Evolutionary conservation across 2,797 vertebrate genomes (phyloP).

Genomic region (Amazona ochrocephala): DNA sequence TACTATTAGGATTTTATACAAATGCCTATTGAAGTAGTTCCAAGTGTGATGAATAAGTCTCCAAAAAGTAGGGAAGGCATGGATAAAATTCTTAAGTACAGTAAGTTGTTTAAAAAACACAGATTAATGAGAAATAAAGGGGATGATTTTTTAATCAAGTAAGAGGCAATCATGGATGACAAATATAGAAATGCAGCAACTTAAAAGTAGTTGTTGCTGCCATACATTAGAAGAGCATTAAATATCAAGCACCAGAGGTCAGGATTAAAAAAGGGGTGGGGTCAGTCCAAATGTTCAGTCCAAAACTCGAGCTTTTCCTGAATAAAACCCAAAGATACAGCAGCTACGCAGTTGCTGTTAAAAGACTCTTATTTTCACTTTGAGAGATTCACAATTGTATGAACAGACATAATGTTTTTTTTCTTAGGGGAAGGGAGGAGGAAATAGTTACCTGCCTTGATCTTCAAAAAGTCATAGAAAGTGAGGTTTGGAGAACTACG

Average conservation of each 20-base stretch:
- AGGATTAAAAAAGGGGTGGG: conserved; percentile 50
- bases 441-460: conserved; percentile 31
- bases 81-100: background rate
- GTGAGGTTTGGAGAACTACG: background rate
- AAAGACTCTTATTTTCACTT: conserved; percentile 4
- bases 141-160: background rate
- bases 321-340: background rate
- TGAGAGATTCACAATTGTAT: background rate
- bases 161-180: background rate
- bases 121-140: conserved; percentile 7
- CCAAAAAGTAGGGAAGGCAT: background rate
- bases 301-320: background rate
- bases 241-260: background rate
- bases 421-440: background rate
- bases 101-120: background rate
- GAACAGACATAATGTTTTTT: background rate
- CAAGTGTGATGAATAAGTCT: conserved; percentile 13
- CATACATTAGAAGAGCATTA: background rate
- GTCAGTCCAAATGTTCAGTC: background rate
- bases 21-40: conserved; percentile 45
- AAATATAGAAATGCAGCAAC: background rate
- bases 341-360: background rate
- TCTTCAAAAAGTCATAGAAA: conserved; percentile 32
- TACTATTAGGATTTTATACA: conserved; percentile 41
- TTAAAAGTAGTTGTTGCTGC: background rate